Conservation (phyloP, 30 jellyfish, hydroid and myxozoan genomes). For the Calvadosia cruxmelitensis region DNA sequence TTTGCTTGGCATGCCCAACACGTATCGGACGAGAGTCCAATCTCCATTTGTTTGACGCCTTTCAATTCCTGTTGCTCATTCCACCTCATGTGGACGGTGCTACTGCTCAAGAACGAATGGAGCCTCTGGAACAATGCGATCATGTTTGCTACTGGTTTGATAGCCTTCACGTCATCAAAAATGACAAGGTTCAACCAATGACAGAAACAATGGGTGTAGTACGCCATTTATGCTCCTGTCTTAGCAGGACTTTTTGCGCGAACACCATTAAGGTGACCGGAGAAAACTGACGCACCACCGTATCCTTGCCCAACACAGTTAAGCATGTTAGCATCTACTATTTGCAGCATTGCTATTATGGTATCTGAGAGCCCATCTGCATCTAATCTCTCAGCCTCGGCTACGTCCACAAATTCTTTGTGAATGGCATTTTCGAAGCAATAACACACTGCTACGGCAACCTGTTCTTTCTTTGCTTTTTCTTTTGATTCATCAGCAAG, state of each 20-base stretch:
- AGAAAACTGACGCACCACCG: conserved; percentile 37
- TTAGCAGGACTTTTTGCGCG: conserved; percentile 13
- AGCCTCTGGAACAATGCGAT: conserved; percentile 12
- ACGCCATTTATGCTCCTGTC: conserved; percentile 32
- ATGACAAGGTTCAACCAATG: conserved; percentile 22
- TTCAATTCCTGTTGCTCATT: conserved; percentile 5
- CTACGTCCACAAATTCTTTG: conserved; percentile 15
- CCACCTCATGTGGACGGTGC: conserved; percentile 27
- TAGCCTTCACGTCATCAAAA: conserved; percentile 11
- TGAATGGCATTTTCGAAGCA: conserved; percentile 18
- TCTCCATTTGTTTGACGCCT: conserved; percentile 12
- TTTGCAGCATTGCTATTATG: conserved; percentile 11
- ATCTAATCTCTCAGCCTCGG: conserved; percentile 27
- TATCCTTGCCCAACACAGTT: conserved; percentile 39
- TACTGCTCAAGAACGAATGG: conserved; percentile 23
- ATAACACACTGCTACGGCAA: conserved; percentile 33
- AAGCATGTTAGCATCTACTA: conserved; percentile 11
- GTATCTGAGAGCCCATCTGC: conserved; percentile 29
- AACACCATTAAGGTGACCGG: conserved; percentile 30
- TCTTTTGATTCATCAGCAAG: conserved; percentile 42
- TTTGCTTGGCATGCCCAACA: conserved; percentile 51
- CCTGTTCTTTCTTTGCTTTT: conserved; percentile 23
- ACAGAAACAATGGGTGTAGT: conserved; percentile 26
- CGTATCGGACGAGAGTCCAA: conserved; percentile 30
- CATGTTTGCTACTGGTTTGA: conserved; percentile 8